Conservation (phyloP, 37 sponge, comb jelly and placozoan species). For the Bolinopsis microptera region DNA sequence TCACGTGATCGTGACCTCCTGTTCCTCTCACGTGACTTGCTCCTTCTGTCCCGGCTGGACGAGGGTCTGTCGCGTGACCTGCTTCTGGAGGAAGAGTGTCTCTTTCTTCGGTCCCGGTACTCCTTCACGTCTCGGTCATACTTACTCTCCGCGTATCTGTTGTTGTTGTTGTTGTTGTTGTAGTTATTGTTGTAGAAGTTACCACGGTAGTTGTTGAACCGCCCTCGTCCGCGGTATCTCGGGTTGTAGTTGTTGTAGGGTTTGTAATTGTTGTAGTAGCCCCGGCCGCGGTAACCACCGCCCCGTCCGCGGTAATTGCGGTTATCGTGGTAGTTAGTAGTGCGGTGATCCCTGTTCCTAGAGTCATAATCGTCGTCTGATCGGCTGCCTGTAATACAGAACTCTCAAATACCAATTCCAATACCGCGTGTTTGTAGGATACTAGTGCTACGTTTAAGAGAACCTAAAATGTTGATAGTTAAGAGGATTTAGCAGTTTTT, state of each 20-base stretch:
- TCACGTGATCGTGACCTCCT: slow-evolving; percentile 21
- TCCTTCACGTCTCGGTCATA: slow-evolving; percentile 5
- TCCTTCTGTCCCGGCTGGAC: background rate
- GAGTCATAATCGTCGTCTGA: background rate
- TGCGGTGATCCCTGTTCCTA: background rate
- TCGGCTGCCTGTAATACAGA: background rate
- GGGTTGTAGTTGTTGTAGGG: slow-evolving; percentile 48
- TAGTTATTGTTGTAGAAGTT: slow-evolving; percentile 10
- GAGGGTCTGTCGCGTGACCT: background rate
- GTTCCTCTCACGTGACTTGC: background rate
- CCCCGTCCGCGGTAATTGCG: background rate
- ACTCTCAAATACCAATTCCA: background rate
- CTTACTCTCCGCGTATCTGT: background rate
- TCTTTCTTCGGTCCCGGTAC: background rate
- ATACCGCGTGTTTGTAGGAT: background rate
- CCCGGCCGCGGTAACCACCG: background rate
- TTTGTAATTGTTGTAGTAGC: slow-evolving; percentile 53
- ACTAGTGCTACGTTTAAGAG: background rate
- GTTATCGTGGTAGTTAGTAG: slow-evolving; percentile 19
- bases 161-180: background rate
- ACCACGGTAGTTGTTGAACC: slow-evolving; percentile 44
- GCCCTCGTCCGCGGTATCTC: background rate
- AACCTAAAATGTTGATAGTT: background rate
- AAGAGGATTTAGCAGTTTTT: background rate
- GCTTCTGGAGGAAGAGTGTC: slow-evolving; percentile 10